phyloP scores from a whole-genome alignment of 2,888 invertebrate genomes.

The Spilarctia lutea region DNA sequence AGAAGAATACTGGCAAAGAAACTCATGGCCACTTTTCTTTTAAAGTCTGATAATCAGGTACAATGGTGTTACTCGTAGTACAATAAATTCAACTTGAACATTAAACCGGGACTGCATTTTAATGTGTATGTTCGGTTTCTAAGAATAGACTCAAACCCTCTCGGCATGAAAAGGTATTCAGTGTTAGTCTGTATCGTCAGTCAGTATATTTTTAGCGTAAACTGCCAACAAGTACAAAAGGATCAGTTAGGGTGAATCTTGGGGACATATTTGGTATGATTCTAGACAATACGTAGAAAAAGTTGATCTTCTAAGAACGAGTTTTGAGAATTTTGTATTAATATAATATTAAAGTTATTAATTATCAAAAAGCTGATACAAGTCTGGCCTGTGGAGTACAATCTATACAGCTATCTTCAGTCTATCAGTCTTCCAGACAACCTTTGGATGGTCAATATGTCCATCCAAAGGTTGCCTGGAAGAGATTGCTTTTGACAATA shows the following conservation, averaged over 20 bases:
- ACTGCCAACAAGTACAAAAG: background rate
- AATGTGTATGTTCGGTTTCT: background rate
- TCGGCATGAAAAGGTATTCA: background rate
- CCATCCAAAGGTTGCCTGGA: too few relatives aligned
- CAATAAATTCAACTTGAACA: background rate
- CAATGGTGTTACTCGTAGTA: too few relatives aligned
- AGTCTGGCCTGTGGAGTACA: too few relatives aligned
- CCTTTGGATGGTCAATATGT: too few relatives aligned
- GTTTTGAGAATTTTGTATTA: background rate
- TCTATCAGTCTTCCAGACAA: too few relatives aligned
- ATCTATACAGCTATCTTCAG: too few relatives aligned
- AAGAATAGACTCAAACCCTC: conserved; percentile 12
- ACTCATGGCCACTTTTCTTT: too few relatives aligned
- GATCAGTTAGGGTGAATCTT: background rate
- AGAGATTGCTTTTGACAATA: too few relatives aligned
- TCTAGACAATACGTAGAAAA: background rate
- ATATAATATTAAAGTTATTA: too few relatives aligned
- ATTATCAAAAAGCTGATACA: too few relatives aligned
- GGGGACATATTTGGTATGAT: background rate
- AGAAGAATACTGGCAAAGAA: too few relatives aligned
- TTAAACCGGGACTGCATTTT: background rate
- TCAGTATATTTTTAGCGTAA: background rate
- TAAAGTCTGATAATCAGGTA: too few relatives aligned
- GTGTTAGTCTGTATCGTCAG: background rate
- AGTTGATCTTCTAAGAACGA: background rate